A percentile compares a stretch with the other conserved stretches of the same genome.
Evolutionary conservation across 1,140 invertebrate genomes (phyloP).

Genomic region (Diploscapter pachys): DNA sequence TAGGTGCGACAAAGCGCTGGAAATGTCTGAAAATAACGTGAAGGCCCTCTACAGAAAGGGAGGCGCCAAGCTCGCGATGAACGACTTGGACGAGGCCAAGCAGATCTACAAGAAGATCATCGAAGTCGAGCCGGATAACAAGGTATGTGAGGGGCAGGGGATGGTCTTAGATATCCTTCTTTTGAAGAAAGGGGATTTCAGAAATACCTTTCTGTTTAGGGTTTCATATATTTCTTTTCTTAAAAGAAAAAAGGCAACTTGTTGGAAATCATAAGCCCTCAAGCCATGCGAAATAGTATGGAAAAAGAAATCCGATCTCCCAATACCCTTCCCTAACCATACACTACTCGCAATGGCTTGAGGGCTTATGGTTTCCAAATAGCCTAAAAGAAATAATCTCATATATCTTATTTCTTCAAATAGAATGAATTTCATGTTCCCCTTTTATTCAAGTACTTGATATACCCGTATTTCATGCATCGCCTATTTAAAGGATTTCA

Average conservation of each 20-base stretch:
- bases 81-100: conserved; percentile 75
- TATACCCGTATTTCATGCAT: too few species aligned
- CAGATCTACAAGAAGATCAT: conserved; percentile 75
- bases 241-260: background rate
- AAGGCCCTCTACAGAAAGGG: conserved; percentile 87
- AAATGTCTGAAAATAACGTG: conserved; percentile 74
- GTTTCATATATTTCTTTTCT: background rate
- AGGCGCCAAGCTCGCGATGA: conserved; percentile 64
- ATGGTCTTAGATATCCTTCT: too few species aligned
- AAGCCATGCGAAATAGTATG: too few species aligned
- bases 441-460: background rate
- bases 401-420: background rate
- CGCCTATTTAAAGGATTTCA: too few species aligned
- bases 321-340: too few species aligned
- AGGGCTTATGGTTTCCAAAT: background rate
- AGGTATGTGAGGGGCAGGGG: conserved; percentile 9
- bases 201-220: background rate
- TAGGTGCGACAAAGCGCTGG: conserved; percentile 60
- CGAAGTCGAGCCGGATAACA: conserved; percentile 73
- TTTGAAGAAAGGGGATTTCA: background rate
- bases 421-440: background rate
- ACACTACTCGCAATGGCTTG: background rate
- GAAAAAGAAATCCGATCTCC: too few species aligned
- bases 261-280: background rate
- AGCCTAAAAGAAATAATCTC: background rate